Conservation (phyloP, 2,888 invertebrate genomes). For the Caradrina kadenii region DNA sequence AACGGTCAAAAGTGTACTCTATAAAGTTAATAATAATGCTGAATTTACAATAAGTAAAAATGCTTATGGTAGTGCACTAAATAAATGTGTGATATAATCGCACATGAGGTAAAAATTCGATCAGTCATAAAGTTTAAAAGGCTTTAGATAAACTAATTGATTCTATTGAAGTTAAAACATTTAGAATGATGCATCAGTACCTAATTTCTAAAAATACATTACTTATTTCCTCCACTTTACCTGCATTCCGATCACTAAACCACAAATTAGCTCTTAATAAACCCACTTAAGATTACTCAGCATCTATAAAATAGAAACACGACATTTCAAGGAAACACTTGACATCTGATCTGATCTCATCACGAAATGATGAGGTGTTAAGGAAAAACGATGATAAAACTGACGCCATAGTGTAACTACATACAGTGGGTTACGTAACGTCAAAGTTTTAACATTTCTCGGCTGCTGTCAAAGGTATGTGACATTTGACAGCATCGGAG, state of each 20-base stretch:
- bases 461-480: neutral
- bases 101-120: too few relatives aligned
- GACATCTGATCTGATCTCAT: conserved; percentile 37
- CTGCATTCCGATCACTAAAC: conserved; percentile 20
- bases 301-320: conserved; percentile 28
- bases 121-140: too few relatives aligned
- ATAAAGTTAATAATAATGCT: too few relatives aligned
- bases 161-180: too few relatives aligned
- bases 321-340: conserved; percentile 38
- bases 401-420: neutral
- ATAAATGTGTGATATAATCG: too few relatives aligned
- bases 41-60: too few relatives aligned
- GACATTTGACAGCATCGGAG: too few relatives aligned
- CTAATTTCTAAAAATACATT: conserved; percentile 9
- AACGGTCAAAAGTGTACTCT: too few relatives aligned
- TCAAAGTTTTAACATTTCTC: neutral
- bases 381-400: conserved; percentile 40
- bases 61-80: too few relatives aligned
- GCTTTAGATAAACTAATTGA: too few relatives aligned
- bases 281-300: conserved; percentile 38
- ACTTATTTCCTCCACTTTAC: neutral
- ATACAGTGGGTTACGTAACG: neutral
- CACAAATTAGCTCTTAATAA: conserved; percentile 25
- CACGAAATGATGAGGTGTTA: conserved; percentile 16
- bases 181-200: neutral